These are phyloP conservation scores for Dasypolia templi DNA, from an alignment of 2,888 invertebrate species.

Conservation along the genomic window DNA sequence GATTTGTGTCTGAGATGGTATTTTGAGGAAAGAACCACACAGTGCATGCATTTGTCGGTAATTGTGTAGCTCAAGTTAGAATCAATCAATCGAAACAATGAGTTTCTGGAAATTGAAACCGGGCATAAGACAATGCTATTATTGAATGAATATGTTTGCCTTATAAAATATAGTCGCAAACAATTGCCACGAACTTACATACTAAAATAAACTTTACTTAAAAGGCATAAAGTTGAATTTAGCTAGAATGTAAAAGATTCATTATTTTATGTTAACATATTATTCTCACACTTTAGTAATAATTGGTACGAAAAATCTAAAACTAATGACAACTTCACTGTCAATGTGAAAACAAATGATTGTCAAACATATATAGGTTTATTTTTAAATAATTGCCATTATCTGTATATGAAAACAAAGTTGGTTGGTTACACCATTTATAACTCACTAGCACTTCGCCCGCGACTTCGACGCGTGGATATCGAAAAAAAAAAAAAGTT, in stretches of 20 bases:
- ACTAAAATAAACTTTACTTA: slow-evolving; percentile 2
- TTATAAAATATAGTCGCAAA: slow-evolving; percentile 5
- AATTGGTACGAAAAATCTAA: not conserved
- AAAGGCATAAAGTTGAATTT: not conserved
- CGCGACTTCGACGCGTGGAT: too few relatives aligned
- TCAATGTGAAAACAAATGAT: not conserved
- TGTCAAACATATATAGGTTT: not conserved
- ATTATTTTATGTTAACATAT: not conserved
- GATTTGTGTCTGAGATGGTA: not conserved
- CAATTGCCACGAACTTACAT: not conserved
- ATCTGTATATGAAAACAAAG: too few relatives aligned
- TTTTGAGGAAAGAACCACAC: not conserved
- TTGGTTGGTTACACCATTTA: too few relatives aligned
- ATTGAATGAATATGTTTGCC: slow-evolving; percentile 4
- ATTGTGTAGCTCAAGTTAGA: not conserved
- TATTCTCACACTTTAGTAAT: not conserved
- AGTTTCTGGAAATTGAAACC: not conserved
- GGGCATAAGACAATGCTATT: not conserved
- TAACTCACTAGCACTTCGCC: too few relatives aligned
- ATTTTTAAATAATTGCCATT: not conserved
- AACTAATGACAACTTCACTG: not conserved
- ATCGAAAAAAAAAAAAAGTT: too few relatives aligned
- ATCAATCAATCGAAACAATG: not conserved
- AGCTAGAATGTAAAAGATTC: not conserved
- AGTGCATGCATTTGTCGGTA: not conserved